These are phyloP conservation scores for Boulengeromyrus knoepffleri DNA, from an alignment of 2,113 vertebrate species.

Conservation along the genomic window DNA sequence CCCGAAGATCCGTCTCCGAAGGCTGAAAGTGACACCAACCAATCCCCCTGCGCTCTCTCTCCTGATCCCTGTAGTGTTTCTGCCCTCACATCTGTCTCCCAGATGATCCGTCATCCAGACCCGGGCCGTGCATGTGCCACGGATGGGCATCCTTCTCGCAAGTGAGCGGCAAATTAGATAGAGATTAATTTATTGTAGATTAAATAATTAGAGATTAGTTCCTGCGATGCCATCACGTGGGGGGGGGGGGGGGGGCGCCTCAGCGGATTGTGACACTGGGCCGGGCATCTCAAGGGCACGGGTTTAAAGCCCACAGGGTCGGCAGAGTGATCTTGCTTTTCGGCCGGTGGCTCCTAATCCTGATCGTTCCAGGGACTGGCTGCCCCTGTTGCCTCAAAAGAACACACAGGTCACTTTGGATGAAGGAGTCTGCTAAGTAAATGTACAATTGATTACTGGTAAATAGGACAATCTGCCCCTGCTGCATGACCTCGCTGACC, in stretches of 20 bases:
- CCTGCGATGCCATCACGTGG: neutral
- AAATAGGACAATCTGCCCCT: neutral
- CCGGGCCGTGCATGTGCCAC: neutral
- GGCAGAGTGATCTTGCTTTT: neutral
- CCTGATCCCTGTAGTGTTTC: neutral
- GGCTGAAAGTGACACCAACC: neutral
- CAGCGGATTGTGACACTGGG: neutral
- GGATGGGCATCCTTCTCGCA: neutral
- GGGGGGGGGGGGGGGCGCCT: neutral
- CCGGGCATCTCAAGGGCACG: neutral
- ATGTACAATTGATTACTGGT: neutral
- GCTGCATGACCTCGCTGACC: neutral
- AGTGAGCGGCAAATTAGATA: neutral
- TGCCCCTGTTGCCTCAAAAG: neutral
- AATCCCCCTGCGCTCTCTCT: neutral
- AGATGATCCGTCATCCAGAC: conserved; percentile 13
- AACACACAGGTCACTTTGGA: neutral
- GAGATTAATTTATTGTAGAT: too few species aligned
- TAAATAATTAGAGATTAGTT: neutral
- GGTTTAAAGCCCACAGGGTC: neutral
- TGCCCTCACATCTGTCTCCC: conserved; percentile 24
- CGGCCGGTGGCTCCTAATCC: neutral
- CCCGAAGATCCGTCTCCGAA: neutral
- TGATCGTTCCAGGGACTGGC: neutral
- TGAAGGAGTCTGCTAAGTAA: neutral